These are phyloP conservation scores for Axea sp. DNA, from an alignment of 2,888 invertebrate genomes.

Conservation along the genomic window DNA sequence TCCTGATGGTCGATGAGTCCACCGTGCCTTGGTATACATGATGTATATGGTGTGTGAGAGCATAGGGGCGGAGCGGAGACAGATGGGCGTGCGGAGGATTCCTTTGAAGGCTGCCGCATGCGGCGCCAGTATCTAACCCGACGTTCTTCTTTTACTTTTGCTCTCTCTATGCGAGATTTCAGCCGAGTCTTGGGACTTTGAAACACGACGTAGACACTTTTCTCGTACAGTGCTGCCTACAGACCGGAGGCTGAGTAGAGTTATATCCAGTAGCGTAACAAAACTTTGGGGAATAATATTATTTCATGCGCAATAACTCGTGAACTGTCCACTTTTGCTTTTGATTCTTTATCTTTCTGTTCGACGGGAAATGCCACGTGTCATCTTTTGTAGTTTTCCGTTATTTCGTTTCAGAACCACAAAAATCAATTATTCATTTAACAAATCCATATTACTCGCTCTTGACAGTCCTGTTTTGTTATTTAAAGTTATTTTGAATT, in stretches of 20 bases:
- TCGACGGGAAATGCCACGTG: no score
- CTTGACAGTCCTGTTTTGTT: no score
- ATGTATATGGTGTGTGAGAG: conserved; percentile 77
- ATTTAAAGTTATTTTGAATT: no score
- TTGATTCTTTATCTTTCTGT: no score
- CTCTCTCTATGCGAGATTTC: conserved; percentile 61
- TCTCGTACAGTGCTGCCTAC: conserved; percentile 61
- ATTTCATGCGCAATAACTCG: conserved; percentile 18
- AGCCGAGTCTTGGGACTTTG: conserved; percentile 57
- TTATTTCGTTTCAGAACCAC: no score
- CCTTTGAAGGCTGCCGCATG: conserved; percentile 79
- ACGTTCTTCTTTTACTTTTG: conserved; percentile 69
- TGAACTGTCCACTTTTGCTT: no score
- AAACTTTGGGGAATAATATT: conserved; percentile 40
- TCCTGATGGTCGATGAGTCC: conserved; percentile 69
- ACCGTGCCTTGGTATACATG: conserved; percentile 70
- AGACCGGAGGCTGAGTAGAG: conserved; percentile 61
- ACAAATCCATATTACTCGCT: no score
- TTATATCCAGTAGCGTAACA: conserved; percentile 58
- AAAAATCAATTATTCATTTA: no score
- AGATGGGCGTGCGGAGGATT: conserved; percentile 79
- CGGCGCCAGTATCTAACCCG: conserved; percentile 77
- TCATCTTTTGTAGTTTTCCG: no score
- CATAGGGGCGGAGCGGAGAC: conserved; percentile 79
- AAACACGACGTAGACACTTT: conserved; percentile 62